Conservation (phyloP, 2,888 invertebrate species). For the Agrotis segetum region DNA sequence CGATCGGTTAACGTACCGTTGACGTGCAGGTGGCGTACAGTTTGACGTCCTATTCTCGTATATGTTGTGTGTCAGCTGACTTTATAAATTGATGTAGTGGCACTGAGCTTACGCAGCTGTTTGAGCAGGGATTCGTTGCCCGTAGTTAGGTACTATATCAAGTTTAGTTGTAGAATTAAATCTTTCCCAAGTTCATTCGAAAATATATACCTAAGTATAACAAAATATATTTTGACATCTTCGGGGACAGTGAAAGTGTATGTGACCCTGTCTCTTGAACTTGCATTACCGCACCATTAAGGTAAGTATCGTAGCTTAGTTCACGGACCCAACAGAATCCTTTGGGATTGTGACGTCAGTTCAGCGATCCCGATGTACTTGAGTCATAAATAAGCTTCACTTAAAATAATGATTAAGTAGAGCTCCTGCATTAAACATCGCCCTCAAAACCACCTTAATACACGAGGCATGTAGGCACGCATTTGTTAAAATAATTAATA, state of each 20-base stretch:
- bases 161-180: neutral
- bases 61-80: too few relatives aligned
- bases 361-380: neutral
- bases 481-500: conserved; percentile 52
- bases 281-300: neutral
- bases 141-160: too few relatives aligned
- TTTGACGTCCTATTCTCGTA: neutral
- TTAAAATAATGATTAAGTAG: conserved; percentile 1
- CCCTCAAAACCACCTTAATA: conserved; percentile 8
- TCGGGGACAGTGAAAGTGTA: neutral
- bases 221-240: neutral
- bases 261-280: too few relatives aligned
- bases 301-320: neutral
- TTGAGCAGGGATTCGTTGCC: too few relatives aligned
- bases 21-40: neutral
- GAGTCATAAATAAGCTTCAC: conserved; percentile 1
- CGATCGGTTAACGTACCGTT: neutral
- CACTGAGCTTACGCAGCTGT: too few relatives aligned
- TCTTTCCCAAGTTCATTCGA: too few relatives aligned
- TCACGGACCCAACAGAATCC: conserved; percentile 4
- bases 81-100: neutral
- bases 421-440: conserved; percentile 2
- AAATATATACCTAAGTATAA: too few relatives aligned
- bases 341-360: neutral
- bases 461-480: neutral